A percentile compares a stretch with the other conserved stretches of the same genome.
Evolutionary conservation across 2,113 vertebrate species (phyloP).

Genomic region (Hystrix brachyura): DNA sequence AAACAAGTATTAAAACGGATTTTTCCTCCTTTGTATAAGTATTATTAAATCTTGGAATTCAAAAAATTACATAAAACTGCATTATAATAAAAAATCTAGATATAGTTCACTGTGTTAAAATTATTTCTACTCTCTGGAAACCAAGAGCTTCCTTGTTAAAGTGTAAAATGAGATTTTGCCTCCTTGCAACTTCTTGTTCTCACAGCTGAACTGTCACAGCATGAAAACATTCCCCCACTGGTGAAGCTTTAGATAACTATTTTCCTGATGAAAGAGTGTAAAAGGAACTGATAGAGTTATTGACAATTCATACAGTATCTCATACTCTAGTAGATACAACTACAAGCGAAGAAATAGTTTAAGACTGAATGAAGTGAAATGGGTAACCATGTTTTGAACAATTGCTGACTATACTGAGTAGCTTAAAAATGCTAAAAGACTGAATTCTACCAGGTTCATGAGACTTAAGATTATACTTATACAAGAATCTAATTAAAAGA

Average conservation of each 20-base stretch:
- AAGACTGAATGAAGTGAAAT: constrained; percentile 84
- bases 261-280: constrained; percentile 81
- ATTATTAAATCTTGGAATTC: constrained; percentile 52
- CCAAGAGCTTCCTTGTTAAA: constrained; percentile 81
- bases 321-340: constrained; percentile 81
- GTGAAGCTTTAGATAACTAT: constrained; percentile 80
- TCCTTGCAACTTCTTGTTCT: constrained; percentile 80
- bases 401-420: constrained; percentile 84
- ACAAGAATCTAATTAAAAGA: constrained; percentile 88
- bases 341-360: constrained; percentile 79
- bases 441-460: constrained; percentile 83
- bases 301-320: constrained; percentile 86
- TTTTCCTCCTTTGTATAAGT: constrained; percentile 1
- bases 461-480: constrained; percentile 85
- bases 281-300: constrained; percentile 75
- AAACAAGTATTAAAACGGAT: constrained; percentile 42
- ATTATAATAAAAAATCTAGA: constrained; percentile 80
- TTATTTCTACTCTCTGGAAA: constrained; percentile 81
- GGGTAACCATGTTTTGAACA: constrained; percentile 87
- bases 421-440: constrained; percentile 84
- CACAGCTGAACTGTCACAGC: constrained; percentile 85
- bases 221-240: constrained; percentile 83
- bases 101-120: constrained; percentile 76
- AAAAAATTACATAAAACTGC: constrained; percentile 53
- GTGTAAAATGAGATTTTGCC: constrained; percentile 83